Evolutionary conservation across 2,113 vertebrate species (phyloP).

Genomic region (Dryoscopus gambensis): DNA sequence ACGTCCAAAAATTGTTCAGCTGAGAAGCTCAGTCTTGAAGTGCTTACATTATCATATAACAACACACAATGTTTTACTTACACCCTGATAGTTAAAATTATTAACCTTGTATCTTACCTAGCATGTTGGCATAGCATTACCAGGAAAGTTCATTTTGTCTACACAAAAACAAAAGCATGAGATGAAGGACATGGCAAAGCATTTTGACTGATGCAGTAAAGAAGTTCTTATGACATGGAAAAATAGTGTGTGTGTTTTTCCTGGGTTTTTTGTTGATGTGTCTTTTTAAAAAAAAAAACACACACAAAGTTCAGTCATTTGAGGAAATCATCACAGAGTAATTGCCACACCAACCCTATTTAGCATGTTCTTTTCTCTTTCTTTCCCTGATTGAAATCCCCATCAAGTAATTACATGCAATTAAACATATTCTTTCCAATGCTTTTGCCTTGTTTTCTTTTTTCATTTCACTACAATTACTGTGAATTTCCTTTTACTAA

Average conservation of each 20-base stretch:
- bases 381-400: background rate
- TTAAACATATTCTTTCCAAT: background rate
- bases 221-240: background rate
- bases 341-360: background rate
- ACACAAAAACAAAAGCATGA: rapidly evolving
- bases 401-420: background rate
- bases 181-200: background rate
- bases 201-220: background rate
- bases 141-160: background rate
- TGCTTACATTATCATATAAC: rapidly evolving
- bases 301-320: background rate
- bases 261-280: background rate
- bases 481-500: background rate
- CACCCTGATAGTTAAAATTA: background rate
- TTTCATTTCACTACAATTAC: background rate
- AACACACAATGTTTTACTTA: background rate
- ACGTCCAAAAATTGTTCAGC: background rate
- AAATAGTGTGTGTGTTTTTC: background rate
- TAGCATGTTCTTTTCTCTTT: background rate
- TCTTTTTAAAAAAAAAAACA: background rate
- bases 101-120: background rate
- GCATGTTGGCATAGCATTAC: background rate
- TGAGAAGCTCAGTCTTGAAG: background rate
- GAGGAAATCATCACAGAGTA: background rate
- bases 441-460: background rate